phyloP scores from a whole-genome alignment of 2,888 invertebrate species.

The Pediacus dermestoides region DNA sequence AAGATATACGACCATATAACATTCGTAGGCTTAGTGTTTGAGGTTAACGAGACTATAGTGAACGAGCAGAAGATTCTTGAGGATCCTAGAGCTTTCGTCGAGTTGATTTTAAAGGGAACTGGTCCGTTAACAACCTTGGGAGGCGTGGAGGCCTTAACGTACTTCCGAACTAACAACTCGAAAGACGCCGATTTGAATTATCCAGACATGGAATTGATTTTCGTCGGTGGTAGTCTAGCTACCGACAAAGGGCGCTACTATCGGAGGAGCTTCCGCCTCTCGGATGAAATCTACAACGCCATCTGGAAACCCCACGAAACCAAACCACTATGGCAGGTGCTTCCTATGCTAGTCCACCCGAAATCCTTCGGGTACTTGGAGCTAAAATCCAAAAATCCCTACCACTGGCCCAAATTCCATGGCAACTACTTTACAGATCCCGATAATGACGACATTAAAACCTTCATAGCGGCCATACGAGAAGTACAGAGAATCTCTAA shows the following conservation, averaged over 20 bases:
- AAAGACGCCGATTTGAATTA: constrained; percentile 51
- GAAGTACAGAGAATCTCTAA: constrained; percentile 52
- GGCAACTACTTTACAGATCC: constrained; percentile 74
- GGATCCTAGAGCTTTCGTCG: constrained; percentile 40
- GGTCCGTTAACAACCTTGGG: constrained; percentile 56
- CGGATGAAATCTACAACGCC: constrained; percentile 54
- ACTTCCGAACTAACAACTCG: constrained; percentile 55
- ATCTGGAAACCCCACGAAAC: constrained; percentile 57
- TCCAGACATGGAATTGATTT: constrained; percentile 70
- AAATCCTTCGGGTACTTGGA: constrained; percentile 65
- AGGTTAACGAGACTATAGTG: constrained; percentile 30
- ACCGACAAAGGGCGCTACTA: constrained; percentile 38
- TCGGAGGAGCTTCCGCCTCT: constrained; percentile 52
- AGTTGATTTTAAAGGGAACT: constrained; percentile 49
- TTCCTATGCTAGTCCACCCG: constrained; percentile 70
- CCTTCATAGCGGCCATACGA: constrained; percentile 47
- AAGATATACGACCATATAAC: constrained; percentile 62
- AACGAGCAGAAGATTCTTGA: constrained; percentile 19
- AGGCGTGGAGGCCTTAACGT: constrained; percentile 58
- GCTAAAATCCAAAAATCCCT: constrained; percentile 69
- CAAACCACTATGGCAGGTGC: constrained; percentile 44
- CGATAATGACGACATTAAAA: constrained; percentile 51
- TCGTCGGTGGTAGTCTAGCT: constrained; percentile 54
- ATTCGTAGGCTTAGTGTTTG: constrained; percentile 50
- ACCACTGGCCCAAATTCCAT: constrained; percentile 67